phyloP scores from a whole-genome alignment of 2,888 invertebrate species.

The Esperia sulphurella region DNA sequence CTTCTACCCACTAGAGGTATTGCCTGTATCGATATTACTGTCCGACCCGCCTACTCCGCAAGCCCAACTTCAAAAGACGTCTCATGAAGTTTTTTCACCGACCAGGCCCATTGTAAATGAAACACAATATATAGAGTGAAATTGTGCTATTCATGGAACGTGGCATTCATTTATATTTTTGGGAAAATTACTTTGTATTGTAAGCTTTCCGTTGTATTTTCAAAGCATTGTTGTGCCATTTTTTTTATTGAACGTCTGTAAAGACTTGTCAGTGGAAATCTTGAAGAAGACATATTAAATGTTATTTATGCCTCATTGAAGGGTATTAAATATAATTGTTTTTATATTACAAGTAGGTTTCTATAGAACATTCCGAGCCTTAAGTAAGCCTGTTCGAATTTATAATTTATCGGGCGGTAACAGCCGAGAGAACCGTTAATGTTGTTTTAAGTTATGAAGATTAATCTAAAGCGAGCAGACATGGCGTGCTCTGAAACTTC shows the following conservation, averaged over 20 bases:
- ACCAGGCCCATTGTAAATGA: conserved; percentile 40
- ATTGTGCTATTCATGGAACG: conserved; percentile 44
- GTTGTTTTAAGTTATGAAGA: conserved; percentile 2
- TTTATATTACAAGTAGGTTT: not conserved
- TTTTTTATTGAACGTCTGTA: not conserved
- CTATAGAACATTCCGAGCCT: no score
- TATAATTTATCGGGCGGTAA: not conserved
- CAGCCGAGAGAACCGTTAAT: not conserved
- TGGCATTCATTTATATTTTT: conserved; percentile 31
- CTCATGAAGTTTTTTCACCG: conserved; percentile 30
- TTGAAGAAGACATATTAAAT: conserved; percentile 5
- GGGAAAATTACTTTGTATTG: conserved; percentile 34
- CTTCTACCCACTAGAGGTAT: conserved; percentile 24
- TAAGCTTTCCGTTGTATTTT: conserved; percentile 26
- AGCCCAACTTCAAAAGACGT: conserved; percentile 27
- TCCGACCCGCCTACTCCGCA: conserved; percentile 18
- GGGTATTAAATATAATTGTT: not conserved
- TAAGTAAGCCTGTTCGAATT: no score
- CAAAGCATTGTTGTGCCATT: conserved; percentile 22
- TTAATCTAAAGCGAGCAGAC: conserved; percentile 13
- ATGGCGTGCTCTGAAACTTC: conserved; percentile 19
- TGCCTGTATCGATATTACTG: conserved; percentile 27
- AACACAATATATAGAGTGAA: conserved; percentile 41
- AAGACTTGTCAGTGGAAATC: conserved; percentile 1
- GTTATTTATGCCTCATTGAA: not conserved